phyloP scores from a whole-genome alignment of 2,113 vertebrate genomes.

The Crotalus tigris region DNA sequence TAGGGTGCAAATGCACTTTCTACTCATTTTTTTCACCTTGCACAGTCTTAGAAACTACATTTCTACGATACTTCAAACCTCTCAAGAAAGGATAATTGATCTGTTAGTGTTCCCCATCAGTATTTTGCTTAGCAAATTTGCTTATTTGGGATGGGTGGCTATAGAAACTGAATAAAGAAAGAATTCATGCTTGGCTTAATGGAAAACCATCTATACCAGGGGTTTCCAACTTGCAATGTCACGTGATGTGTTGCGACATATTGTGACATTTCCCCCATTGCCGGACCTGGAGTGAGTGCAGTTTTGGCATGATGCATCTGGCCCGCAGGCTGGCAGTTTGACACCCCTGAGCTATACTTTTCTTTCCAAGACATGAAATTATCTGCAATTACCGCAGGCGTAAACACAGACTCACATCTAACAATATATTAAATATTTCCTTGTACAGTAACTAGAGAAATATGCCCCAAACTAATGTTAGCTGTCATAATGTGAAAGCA shows the following conservation, averaged over 20 bases:
- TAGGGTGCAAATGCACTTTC: not conserved
- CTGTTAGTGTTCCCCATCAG: not conserved
- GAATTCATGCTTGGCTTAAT: not conserved
- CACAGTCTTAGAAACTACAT: not conserved
- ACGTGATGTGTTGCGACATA: too few species aligned
- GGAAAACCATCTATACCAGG: not conserved
- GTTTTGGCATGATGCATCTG: too few species aligned
- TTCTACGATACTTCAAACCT: not conserved
- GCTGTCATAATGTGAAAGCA: conserved; percentile 26
- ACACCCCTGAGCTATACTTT: not conserved
- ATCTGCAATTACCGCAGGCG: conserved; percentile 8
- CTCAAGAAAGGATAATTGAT: not conserved
- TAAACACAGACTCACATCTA: conserved; percentile 1
- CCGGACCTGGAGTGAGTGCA: too few species aligned
- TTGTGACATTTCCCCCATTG: too few species aligned
- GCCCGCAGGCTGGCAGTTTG: too few species aligned
- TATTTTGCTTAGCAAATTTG: not conserved
- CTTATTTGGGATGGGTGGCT: not conserved
- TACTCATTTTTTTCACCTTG: not conserved
- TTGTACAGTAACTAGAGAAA: not conserved
- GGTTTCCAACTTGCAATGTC: too few species aligned
- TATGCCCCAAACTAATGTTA: conserved; percentile 5
- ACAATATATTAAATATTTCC: conserved; percentile 20
- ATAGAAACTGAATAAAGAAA: not conserved
- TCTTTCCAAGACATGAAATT: not conserved